Evolutionary conservation across 1,140 invertebrate species (phyloP), one percentile per base, ranked within the genome.

Genomic region (Macrocentrus cingulum): DNA sequence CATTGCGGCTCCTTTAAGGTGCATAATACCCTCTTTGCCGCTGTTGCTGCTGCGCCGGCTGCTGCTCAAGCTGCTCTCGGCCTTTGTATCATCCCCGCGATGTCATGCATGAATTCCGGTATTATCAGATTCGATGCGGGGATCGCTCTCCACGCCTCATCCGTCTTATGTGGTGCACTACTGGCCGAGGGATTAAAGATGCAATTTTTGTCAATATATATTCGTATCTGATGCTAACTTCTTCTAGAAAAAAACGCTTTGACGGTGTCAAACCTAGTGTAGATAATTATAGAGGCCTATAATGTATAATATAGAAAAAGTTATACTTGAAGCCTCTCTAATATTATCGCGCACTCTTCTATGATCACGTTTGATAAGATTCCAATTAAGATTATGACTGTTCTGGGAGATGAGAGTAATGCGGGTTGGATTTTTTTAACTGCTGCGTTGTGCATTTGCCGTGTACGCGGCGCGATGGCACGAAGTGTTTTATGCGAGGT

Each of bases 1-100:
- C 19, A 19, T 39, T 19, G 48, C 54, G 54, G 60, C 49, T 63
- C 59, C 63, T 67, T 64, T 64, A 64, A 59, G 54, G 62, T 52
- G n/a, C n/a, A 51, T 34, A 25, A 55, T 20, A 18, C 49, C 36
- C 46, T 5, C 9, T 29, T 29, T 29, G 25, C 46, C 18, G 46
- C 41, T 16, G 45, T n/a, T n/a, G 45, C 2, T 49, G 20, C 29
- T 25, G 25, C 25, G 9, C 9, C 25, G 4, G 13, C 15, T 3
- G 25, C 8, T 25, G 49, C 32, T 46, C 19, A 15, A 3, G 23
- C 22, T 54, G 9, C 25, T 29, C 13, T 39, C 13, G 8, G 36
- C 4, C 36, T 39, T 11, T 39, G 37, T 25, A 13, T 22, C 19
- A 41, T 22, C 19, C 44, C 44, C 20, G 9, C 5, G 41, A 48